Conservation (phyloP, 2,797 vertebrate species). For the Sciaenops ocellatus region DNA sequence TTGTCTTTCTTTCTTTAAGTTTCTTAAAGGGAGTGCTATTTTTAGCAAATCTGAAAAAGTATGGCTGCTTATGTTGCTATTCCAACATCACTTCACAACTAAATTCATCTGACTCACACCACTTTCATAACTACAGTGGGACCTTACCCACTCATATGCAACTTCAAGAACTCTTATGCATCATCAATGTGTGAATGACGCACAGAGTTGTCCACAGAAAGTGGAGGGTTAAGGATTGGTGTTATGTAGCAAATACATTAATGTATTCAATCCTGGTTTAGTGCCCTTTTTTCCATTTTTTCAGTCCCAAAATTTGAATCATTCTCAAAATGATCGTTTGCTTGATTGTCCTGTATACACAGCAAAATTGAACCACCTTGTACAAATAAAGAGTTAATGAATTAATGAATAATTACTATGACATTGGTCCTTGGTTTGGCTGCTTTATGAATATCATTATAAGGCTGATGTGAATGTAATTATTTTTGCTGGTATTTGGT, state of each 20-base stretch:
- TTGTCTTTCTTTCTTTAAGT: background rate
- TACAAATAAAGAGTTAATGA: background rate
- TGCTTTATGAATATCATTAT: background rate
- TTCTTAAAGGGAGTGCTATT: conserved; percentile 2
- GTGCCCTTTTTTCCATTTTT: background rate
- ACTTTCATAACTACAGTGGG: background rate
- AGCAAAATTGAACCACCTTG: background rate
- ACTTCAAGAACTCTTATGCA: conserved; percentile 4
- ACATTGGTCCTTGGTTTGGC: background rate
- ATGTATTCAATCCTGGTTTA: background rate
- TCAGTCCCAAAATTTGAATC: background rate
- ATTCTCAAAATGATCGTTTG: background rate
- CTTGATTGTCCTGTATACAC: background rate
- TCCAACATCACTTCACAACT: background rate
- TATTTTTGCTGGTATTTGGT: background rate
- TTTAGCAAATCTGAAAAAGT: background rate
- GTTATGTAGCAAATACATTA: too few species aligned
- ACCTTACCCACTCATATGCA: conserved; percentile 8
- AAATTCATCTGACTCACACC: background rate
- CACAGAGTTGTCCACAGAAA: background rate
- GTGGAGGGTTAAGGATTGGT: too few species aligned
- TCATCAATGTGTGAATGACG: background rate
- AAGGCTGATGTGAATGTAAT: background rate
- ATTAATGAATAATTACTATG: background rate
- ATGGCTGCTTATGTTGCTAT: background rate